A percentile compares a stretch with the other conserved stretches of the same genome.
Conservation (phyloP, 2,888 invertebrate genomes). For the Lumbricus terrestris region DNA sequence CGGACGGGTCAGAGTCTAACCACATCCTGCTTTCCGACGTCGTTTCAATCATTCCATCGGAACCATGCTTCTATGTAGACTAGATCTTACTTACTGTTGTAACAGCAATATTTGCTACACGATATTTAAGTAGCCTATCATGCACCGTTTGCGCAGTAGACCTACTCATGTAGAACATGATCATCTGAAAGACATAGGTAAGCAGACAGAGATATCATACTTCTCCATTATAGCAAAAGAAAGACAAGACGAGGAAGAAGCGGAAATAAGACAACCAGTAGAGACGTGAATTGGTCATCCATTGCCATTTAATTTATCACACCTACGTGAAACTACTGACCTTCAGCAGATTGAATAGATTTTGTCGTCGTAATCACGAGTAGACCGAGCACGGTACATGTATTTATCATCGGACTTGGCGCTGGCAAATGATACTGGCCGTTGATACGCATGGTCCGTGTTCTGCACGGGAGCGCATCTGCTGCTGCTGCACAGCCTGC, state of each 20-base stretch:
- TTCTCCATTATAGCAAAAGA: not conserved
- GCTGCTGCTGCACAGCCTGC: not conserved
- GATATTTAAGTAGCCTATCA: not conserved
- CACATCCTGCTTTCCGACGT: not conserved
- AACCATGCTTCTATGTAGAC: no score
- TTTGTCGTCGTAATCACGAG: not conserved
- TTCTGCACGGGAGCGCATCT: not conserved
- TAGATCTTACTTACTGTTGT: no score
- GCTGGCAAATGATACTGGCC: not conserved
- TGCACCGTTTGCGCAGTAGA: not conserved
- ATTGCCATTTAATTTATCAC: no score
- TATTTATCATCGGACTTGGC: not conserved
- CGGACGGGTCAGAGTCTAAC: not conserved
- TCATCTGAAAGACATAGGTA: not conserved
- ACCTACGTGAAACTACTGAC: not conserved
- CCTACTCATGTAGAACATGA: no score
- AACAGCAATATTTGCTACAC: not conserved
- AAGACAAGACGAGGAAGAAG: not conserved
- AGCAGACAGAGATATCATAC: not conserved
- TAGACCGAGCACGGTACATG: not conserved
- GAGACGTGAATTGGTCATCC: no score
- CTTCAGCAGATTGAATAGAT: not conserved
- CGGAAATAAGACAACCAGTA: not conserved
- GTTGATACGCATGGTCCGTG: not conserved
- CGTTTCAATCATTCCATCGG: no score